A percentile compares a stretch with the other conserved stretches of the same genome.
Conservation (phyloP, 2,888 invertebrate species). For the Drosophila peninsularis region DNA sequence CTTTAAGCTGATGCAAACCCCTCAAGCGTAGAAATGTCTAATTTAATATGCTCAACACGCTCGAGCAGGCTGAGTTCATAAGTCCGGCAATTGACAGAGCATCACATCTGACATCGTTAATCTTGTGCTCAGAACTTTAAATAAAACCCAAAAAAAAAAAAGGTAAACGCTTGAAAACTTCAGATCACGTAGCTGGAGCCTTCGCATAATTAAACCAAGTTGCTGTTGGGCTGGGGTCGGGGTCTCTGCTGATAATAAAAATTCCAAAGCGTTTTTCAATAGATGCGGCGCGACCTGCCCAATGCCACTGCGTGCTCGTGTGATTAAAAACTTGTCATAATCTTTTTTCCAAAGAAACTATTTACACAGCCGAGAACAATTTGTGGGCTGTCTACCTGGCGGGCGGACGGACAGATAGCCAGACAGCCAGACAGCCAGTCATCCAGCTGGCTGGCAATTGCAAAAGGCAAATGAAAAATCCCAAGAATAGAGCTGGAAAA, state of each 20-base stretch:
- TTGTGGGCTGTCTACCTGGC: slow-evolving; percentile 50
- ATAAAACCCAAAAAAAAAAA: slow-evolving; percentile 34
- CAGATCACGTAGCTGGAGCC: slow-evolving; percentile 61
- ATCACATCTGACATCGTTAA: slow-evolving; percentile 66
- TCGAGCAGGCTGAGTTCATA: slow-evolving; percentile 21
- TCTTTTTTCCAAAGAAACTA: slow-evolving; percentile 74
- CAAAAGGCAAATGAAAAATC: slow-evolving; percentile 51
- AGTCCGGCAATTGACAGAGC: slow-evolving; percentile 42
- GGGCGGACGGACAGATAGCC: slow-evolving; percentile 23
- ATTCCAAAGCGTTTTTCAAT: slow-evolving; percentile 77
- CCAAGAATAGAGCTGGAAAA: slow-evolving; percentile 48
- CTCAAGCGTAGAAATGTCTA: slow-evolving; percentile 12
- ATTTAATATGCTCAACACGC: slow-evolving; percentile 49
- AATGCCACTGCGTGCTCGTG: slow-evolving; percentile 37
- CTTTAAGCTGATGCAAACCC: not conserved
- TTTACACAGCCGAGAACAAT: slow-evolving; percentile 57
- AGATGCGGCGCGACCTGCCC: slow-evolving; percentile 30
- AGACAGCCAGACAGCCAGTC: slow-evolving; percentile 19
- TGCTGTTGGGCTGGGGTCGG: slow-evolving; percentile 1
- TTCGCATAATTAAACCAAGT: slow-evolving; percentile 62
- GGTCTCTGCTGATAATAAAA: slow-evolving; percentile 64
- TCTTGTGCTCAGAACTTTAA: slow-evolving; percentile 58
- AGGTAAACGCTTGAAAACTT: slow-evolving; percentile 45
- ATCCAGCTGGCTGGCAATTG: slow-evolving; percentile 38
- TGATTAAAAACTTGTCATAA: slow-evolving; percentile 79